These are phyloP conservation scores for Sterrhoptilus dennistouni DNA, from an alignment of 2,113 vertebrate species.

Conservation along the genomic window DNA sequence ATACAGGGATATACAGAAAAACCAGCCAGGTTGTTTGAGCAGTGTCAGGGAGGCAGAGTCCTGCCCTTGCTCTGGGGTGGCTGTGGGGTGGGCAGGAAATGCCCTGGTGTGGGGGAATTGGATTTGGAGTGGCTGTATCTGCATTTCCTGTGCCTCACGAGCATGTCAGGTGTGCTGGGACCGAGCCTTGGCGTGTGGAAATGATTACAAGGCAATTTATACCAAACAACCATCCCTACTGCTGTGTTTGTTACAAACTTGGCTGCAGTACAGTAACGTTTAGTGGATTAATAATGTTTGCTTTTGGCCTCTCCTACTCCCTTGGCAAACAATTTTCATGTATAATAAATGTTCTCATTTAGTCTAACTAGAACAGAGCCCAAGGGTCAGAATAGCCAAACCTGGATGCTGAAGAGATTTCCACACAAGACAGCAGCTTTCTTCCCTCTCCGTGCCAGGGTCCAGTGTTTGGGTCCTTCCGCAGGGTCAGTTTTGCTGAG, in stretches of 20 bases:
- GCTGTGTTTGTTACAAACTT: conserved; percentile 12
- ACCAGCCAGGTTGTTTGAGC: background rate
- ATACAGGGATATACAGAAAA: background rate
- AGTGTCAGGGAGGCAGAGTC: background rate
- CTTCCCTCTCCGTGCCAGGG: background rate
- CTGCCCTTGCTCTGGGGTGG: background rate
- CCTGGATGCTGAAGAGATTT: background rate
- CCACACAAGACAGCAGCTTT: background rate
- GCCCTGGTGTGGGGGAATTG: background rate
- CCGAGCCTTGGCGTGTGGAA: background rate
- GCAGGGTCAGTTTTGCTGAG: background rate
- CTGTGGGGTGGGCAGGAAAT: background rate
- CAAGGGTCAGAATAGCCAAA: conserved; percentile 27
- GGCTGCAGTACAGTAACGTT: background rate
- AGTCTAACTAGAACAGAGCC: background rate
- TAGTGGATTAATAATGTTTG: conserved; percentile 28
- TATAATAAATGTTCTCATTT: background rate
- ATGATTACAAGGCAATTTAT: conserved; percentile 14
- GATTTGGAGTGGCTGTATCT: background rate
- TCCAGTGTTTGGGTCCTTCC: background rate
- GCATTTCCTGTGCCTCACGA: fast-evolving
- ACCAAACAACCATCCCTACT: background rate
- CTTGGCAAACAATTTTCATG: background rate
- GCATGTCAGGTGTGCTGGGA: background rate
- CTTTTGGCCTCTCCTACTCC: conserved; percentile 26